phyloP scores from a whole-genome alignment of 2,888 invertebrate species.

The Timema cristinae region DNA sequence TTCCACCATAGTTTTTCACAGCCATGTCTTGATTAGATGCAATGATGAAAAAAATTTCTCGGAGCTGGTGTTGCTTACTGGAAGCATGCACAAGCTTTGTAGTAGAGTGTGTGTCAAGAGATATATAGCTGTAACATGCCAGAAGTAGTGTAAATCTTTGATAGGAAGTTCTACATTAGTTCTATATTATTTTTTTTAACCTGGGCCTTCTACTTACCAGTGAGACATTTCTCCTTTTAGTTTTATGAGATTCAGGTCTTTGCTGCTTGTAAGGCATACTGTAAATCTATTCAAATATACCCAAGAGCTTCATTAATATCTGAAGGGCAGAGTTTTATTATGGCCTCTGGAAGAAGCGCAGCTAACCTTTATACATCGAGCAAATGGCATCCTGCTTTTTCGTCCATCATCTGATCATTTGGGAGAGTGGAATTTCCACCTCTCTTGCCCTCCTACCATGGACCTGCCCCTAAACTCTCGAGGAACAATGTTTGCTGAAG shows the following conservation, averaged over 20 bases:
- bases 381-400: too few species aligned
- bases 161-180: conserved; percentile 1
- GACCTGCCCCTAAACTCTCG: too few species aligned
- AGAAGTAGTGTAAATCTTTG: neutral
- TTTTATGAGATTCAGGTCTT: neutral
- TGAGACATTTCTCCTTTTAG: conserved; percentile 5
- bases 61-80: conserved; percentile 1
- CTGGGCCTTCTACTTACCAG: neutral
- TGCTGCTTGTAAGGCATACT: too few species aligned
- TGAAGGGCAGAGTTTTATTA: too few species aligned
- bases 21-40: neutral
- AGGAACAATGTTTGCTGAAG: too few species aligned
- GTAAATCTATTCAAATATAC: too few species aligned
- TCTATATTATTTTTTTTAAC: neutral
- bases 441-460: too few species aligned
- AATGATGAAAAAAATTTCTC: neutral
- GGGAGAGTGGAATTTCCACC: too few species aligned
- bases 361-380: too few species aligned
- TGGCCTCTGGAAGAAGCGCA: too few species aligned
- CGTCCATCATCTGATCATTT: too few species aligned
- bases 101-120: neutral
- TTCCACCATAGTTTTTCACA: neutral
- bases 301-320: too few species aligned
- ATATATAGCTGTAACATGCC: neutral
- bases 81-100: neutral